These are phyloP conservation scores for Danio rerio DNA, from an alignment of 2,113 vertebrate species.

Conservation along the genomic window GRCz12tu NC_133193.1:15279501-15280000, in stretches of 20 bases:
- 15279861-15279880: constrained; percentile 21
- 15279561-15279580: constrained; percentile 23
- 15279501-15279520: constrained; percentile 26
- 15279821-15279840: neutral
- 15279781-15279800: constrained; percentile 6
- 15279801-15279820: neutral
- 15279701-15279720: constrained; percentile 37
- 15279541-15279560: constrained; percentile 25
- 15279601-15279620: constrained; percentile 40
- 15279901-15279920: constrained; percentile 20
- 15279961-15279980: constrained; percentile 10
- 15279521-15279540: constrained; percentile 16
- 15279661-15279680: constrained; percentile 15
- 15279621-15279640: constrained; percentile 25
- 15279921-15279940: neutral
- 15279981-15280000: neutral
- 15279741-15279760: neutral
- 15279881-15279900: constrained; percentile 5
- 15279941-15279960: neutral
- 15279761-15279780: constrained; percentile 16
- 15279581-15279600: constrained; percentile 44
- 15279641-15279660: constrained; percentile 31
- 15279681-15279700: constrained; percentile 9
- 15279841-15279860: neutral
- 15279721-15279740: neutral